These are phyloP conservation scores for Tyrophagus putrescentiae DNA, from an alignment of 1,140 invertebrate species.

Conservation along the genomic window DNA sequence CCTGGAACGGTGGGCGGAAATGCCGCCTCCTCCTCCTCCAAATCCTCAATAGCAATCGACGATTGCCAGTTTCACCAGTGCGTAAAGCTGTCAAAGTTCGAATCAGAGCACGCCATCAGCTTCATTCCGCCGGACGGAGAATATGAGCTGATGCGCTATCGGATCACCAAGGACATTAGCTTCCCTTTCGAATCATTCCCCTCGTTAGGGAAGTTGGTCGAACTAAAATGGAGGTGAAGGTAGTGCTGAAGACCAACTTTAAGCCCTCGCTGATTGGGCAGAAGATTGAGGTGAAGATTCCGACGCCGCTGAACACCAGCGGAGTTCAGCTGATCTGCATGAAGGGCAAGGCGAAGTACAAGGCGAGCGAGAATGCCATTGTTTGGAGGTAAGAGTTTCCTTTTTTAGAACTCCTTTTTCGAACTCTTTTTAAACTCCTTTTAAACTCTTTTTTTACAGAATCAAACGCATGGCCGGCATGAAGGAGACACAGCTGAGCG, in stretches of 20 bases:
- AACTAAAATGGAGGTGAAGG: constrained; percentile 99
- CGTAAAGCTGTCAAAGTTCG: constrained; percentile 98
- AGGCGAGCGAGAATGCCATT: constrained; percentile 98
- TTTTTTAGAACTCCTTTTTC: constrained; percentile 18
- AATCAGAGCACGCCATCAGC: constrained; percentile 98
- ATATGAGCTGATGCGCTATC: constrained; percentile 99
- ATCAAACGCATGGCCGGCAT: constrained; percentile 99
- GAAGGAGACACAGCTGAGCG: constrained; percentile 98
- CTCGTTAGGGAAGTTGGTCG: constrained; percentile 91
- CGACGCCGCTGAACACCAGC: constrained; percentile 94
- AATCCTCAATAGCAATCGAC: constrained; percentile 95
- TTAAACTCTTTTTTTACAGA: constrained; percentile 38
- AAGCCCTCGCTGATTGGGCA: constrained; percentile 94
- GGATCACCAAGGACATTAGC: constrained; percentile 99
- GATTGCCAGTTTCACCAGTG: constrained; percentile 99
- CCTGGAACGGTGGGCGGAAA: background rate
- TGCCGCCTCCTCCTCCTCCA: constrained; percentile 39
- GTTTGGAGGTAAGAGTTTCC: constrained; percentile 81
- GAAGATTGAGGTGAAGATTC: constrained; percentile 92
- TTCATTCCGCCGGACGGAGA: constrained; percentile 99
- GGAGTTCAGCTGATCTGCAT: constrained; percentile 97
- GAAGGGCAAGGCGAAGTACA: constrained; percentile 99
- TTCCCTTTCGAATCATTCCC: constrained; percentile 96
- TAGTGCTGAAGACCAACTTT: constrained; percentile 98
- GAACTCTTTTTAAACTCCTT: constrained; percentile 20